Evolutionary conservation across 2,888 invertebrate species (phyloP).

Genomic region (Pomacea canaliculata): DNA sequence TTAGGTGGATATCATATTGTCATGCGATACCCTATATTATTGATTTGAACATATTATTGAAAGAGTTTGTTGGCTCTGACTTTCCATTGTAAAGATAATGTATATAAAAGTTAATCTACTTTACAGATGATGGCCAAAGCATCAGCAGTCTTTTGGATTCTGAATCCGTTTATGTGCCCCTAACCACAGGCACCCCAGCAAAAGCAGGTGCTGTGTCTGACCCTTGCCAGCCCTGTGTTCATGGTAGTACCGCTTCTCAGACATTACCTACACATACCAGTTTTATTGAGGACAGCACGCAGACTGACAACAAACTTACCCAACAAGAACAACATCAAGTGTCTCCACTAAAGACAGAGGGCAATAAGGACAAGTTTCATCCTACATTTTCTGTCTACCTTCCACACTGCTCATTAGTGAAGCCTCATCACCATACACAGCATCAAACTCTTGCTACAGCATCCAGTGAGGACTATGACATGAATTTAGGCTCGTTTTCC

Average conservation of each 20-base stretch:
- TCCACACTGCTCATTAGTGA: conserved; percentile 51
- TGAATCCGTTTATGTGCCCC: conserved; percentile 64
- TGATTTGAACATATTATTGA: no score
- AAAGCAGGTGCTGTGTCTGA: conserved; percentile 10
- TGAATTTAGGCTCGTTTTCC: conserved; percentile 9
- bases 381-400: conserved; percentile 49
- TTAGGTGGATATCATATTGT: no score
- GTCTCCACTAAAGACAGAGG: conserved; percentile 54
- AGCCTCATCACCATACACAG: conserved; percentile 47
- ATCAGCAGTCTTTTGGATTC: conserved; percentile 61
- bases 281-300: neutral
- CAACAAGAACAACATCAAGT: conserved; percentile 56
- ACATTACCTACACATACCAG: neutral
- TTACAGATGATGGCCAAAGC: conserved; percentile 29
- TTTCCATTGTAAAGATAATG: no score
- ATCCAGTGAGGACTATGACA: conserved; percentile 54
- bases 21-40: no score
- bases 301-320: conserved; percentile 44
- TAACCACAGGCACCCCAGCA: conserved; percentile 31
- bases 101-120: no score
- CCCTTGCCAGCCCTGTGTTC: neutral
- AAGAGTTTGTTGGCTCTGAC: no score
- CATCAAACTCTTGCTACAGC: conserved; percentile 50
- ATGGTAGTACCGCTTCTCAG: conserved; percentile 12
- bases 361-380: conserved; percentile 42